Base-by-base conservation (phyloP, 2,113 vertebrate species). In the Panthera uncia region DNA sequence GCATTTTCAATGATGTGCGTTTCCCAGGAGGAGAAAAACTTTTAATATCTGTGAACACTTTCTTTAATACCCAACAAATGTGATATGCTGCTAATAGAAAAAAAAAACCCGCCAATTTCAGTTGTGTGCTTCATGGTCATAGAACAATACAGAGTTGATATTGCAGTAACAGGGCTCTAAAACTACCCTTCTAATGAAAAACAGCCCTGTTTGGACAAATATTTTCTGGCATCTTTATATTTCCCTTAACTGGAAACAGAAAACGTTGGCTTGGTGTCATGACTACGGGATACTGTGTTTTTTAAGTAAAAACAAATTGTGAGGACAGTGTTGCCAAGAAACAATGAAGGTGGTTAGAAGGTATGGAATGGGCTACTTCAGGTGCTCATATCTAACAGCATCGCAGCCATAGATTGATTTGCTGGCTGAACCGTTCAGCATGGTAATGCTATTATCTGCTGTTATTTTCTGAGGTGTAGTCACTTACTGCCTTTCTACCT, bases 181-280 rank as follows among this genome's bases (percentile, higher is more conserved):
- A 98, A 95, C 89, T 95, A 52, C 74, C 73, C 66, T 89, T 94
- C 89, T 98, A 98, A 98, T 98, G 97, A 96, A 96, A 98, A 98
- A n/a, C 95, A 98, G 95, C 86, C 89, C 81, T 10, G 33, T 94
- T 97, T 93, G 98, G 89, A 96, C 95, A 98, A 89, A 91, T 97
- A 80, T 76, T 98, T 84, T 97, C 93, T 97, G 96, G 73, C 96
- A 96, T 96, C 94, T 97, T 97, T 97, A 63, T 85, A 57, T 65
- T 92, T 96, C 95, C 95, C 97, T 90, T 98, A 98, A 98, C 94
- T 97, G 86, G 97, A 97, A 98, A 97, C 79, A 97, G 63, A 98
- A 97, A 97, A 91, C 83, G 36, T 91, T 97, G 38, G 41, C 94
- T 74, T 94, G 93, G 74, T 97, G 66, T 97, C 91, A 89, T 83